These are phyloP conservation scores for Sebastes fasciatus DNA, from an alignment of 2,113 vertebrate species.

Conservation along the genomic window DNA sequence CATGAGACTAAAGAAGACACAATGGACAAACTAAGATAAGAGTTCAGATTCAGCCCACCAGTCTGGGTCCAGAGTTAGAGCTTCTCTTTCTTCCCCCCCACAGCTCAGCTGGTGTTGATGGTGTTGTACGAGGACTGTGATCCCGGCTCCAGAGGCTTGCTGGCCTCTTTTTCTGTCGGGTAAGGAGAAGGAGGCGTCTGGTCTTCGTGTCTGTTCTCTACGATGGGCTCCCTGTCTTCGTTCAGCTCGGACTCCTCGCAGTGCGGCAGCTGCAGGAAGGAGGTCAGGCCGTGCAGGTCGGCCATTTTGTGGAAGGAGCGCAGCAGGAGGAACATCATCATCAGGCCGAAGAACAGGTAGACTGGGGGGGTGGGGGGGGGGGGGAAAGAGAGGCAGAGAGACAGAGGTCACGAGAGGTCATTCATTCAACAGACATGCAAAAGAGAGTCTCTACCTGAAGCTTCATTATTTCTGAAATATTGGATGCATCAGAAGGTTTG, in stretches of 20 bases:
- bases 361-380: slow-evolving; percentile 69
- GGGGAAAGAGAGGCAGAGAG: neutral
- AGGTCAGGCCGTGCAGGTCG: slow-evolving; percentile 88
- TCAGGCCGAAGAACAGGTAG: slow-evolving; percentile 91
- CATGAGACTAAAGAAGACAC: neutral
- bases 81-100: neutral
- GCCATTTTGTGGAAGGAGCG: slow-evolving; percentile 88
- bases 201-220: slow-evolving; percentile 13
- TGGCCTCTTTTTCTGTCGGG: slow-evolving; percentile 19
- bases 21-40: slow-evolving; percentile 1
- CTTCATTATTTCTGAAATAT: neutral
- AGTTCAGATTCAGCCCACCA: slow-evolving; percentile 42
- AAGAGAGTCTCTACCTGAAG: neutral
- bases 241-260: slow-evolving; percentile 73
- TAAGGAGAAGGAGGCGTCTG: no score
- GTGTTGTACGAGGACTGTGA: slow-evolving; percentile 83
- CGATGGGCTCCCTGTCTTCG: slow-evolving; percentile 78
- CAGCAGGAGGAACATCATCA: slow-evolving; percentile 89
- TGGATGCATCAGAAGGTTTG: neutral
- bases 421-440: neutral
- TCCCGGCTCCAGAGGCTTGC: slow-evolving; percentile 68
- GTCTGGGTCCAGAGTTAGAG: slow-evolving; percentile 48
- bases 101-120: slow-evolving; percentile 79
- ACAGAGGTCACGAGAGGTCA: neutral
- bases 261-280: slow-evolving; percentile 86